Conservation (phyloP, 2,888 invertebrate species). For the Apamea sordens region DNA sequence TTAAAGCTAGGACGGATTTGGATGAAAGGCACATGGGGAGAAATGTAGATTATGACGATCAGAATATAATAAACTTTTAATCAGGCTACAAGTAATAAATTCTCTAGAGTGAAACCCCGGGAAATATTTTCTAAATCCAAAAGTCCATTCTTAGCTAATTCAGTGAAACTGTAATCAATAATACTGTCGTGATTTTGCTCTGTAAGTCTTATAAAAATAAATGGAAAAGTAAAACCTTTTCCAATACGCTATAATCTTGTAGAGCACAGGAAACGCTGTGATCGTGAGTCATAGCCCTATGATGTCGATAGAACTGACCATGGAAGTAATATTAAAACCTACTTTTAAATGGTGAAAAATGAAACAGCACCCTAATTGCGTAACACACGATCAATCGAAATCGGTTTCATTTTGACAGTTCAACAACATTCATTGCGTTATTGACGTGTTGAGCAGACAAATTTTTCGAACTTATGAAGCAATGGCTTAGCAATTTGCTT, state of each 20-base stretch:
- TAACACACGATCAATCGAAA: too few relatives aligned
- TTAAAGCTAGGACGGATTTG: too few relatives aligned
- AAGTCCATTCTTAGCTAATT: not conserved
- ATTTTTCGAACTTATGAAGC: too few relatives aligned
- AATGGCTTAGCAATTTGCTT: too few relatives aligned
- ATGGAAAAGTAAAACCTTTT: slow-evolving; percentile 56
- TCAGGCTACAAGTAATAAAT: not conserved
- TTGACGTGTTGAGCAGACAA: too few relatives aligned
- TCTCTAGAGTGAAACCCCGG: not conserved
- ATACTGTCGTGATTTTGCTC: slow-evolving; percentile 29
- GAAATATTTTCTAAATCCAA: not conserved
- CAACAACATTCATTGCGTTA: too few relatives aligned
- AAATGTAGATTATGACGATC: too few relatives aligned
- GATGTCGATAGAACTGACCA: slow-evolving; percentile 11
- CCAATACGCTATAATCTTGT: slow-evolving; percentile 54
- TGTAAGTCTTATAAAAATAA: slow-evolving; percentile 42
- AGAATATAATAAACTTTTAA: too few relatives aligned
- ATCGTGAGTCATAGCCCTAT: slow-evolving; percentile 19
- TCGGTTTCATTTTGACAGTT: too few relatives aligned
- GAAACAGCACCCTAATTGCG: too few relatives aligned
- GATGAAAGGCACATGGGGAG: too few relatives aligned
- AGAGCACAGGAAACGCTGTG: slow-evolving; percentile 47
- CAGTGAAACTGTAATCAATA: slow-evolving; percentile 28
- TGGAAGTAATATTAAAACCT: not conserved
- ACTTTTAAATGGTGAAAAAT: not conserved